Percentiles rank a stretch among this genome's conserved stretches.
Conservation (phyloP, 2,797 vertebrate species). For the Aythya fuligula region DNA sequence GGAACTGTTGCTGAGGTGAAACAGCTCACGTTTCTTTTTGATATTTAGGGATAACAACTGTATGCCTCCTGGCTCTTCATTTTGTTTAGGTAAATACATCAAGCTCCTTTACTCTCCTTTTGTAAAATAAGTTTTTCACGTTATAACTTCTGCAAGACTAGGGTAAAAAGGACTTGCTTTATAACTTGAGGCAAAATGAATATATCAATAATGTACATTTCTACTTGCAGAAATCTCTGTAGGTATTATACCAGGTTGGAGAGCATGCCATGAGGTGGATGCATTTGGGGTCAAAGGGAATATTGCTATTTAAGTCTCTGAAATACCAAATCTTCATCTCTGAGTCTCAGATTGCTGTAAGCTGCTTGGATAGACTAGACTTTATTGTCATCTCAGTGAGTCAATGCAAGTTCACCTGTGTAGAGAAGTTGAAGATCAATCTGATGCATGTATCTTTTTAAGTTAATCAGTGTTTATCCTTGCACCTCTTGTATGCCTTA, state of each 20-base stretch:
- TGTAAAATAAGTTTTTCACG: background rate
- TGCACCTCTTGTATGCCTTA: background rate
- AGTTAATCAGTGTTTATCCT: slow-evolving; percentile 4
- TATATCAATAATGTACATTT: background rate
- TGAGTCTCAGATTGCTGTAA: background rate
- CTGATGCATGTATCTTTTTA: background rate
- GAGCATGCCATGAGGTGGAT: background rate
- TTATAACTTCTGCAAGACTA: background rate
- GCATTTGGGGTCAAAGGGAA: background rate
- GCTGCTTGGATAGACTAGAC: background rate
- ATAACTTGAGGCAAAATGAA: background rate
- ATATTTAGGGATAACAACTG: background rate
- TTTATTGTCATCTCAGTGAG: background rate
- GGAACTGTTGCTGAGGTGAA: background rate
- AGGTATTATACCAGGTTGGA: background rate
- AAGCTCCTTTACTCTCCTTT: background rate
- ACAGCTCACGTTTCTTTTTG: background rate
- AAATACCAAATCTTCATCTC: background rate
- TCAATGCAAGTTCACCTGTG: slow-evolving; percentile 19
- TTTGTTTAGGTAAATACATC: background rate
- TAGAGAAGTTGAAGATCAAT: background rate
- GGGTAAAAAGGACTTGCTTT: background rate
- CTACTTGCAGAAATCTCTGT: background rate
- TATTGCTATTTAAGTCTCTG: background rate
- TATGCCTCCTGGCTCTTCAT: background rate